These are phyloP conservation scores for Mormyrops attenuatus DNA, from an alignment of 2,797 vertebrate genomes.

Conservation along the genomic window DNA sequence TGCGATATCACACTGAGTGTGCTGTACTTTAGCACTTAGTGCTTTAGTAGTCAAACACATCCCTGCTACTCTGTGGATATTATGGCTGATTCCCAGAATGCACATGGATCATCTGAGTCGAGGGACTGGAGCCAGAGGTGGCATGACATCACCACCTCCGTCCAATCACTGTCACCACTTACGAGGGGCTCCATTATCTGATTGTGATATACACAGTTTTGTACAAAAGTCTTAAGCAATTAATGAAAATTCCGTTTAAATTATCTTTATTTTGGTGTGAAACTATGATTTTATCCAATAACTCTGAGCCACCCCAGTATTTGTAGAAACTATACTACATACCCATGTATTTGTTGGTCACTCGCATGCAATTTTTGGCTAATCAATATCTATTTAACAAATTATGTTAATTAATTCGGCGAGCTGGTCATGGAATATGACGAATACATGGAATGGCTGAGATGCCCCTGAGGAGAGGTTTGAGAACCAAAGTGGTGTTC, in stretches of 20 bases:
- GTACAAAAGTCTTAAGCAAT: neutral
- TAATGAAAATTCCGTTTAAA: neutral
- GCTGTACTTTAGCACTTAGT: constrained; percentile 15
- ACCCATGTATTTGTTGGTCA: neutral
- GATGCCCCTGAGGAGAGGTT: neutral
- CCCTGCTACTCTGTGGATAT: neutral
- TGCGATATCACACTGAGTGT: constrained; percentile 14
- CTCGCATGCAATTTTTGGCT: neutral
- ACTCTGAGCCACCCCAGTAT: neutral
- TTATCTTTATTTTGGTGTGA: neutral
- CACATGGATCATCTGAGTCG: neutral
- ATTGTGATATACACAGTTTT: neutral
- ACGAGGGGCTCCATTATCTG: neutral
- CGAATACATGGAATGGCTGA: neutral
- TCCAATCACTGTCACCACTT: neutral
- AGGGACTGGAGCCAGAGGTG: constrained; percentile 1
- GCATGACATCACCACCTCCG: neutral
- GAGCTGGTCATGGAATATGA: neutral
- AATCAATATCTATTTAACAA: neutral
- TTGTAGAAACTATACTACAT: neutral
- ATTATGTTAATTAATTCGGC: neutral
- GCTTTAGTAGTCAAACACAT: neutral
- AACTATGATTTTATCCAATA: neutral
- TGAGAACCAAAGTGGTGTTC: neutral
- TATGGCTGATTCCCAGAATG: neutral